These are phyloP conservation scores for Upupa epops DNA, from an alignment of 2,113 vertebrate genomes.

Conservation along the genomic window DNA sequence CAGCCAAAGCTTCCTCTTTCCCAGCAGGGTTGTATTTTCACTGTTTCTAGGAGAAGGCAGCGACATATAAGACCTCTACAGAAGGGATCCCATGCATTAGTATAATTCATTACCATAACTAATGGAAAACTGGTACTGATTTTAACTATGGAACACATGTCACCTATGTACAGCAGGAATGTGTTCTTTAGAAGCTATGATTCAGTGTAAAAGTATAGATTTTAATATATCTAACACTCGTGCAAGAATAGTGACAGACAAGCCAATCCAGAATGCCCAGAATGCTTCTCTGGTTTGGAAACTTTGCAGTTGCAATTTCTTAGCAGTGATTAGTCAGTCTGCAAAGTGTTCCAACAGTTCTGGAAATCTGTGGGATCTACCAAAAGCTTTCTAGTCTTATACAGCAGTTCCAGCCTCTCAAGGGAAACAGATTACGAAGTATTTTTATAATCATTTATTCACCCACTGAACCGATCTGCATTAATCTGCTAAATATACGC, in stretches of 20 bases:
- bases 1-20: background rate
- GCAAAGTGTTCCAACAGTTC: background rate
- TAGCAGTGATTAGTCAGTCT: background rate
- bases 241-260: background rate
- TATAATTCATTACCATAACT: background rate
- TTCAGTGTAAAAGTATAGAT: background rate
- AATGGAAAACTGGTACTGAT: background rate
- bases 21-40: background rate
- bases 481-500: background rate
- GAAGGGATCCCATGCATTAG: background rate
- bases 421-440: background rate
- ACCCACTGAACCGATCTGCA: slow-evolving; percentile 20
- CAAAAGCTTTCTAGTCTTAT: background rate
- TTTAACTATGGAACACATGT: background rate
- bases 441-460: slow-evolving; percentile 39
- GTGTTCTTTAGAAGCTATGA: background rate
- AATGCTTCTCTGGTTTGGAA: background rate
- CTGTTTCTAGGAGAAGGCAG: background rate
- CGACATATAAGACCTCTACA: background rate
- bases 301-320: background rate
- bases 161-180: background rate
- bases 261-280: background rate
- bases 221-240: background rate
- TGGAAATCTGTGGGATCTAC: background rate
- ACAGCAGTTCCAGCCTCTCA: background rate